phyloP scores from a whole-genome alignment of 2,113 vertebrate genomes.

The Colius striatus region DNA sequence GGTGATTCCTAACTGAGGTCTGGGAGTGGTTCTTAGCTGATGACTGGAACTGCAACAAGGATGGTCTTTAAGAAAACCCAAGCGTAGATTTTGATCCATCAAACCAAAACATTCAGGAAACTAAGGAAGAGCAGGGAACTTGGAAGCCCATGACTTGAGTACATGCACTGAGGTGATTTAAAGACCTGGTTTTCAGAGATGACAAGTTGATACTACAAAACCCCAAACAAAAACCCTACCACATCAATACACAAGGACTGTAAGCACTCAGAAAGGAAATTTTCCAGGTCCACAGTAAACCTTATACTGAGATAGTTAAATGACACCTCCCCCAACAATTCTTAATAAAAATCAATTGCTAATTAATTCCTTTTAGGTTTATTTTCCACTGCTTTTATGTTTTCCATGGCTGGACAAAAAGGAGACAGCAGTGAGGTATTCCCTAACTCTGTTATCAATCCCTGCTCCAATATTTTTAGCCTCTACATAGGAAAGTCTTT shows the following conservation, averaged over 20 bases:
- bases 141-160: neutral
- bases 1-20: neutral
- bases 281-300: neutral
- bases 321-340: neutral
- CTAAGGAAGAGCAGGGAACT: neutral
- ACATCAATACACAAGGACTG: neutral
- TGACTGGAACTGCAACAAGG: neutral
- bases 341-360: neutral
- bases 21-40: neutral
- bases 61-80: neutral
- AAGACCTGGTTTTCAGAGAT: neutral
- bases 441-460: neutral
- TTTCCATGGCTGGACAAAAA: neutral
- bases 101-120: neutral
- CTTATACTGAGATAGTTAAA: neutral
- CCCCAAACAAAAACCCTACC: neutral
- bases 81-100: neutral
- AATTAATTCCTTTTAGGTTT: neutral
- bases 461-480: neutral
- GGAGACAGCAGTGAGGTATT: neutral
- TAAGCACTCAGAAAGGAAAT: neutral
- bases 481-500: neutral
- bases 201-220: neutral
- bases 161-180: neutral
- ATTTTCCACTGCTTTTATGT: rapidly evolving